Percentiles rank a stretch among this genome's conserved stretches.
Conservation (phyloP, 92 coral and sea anemone genomes). For the Zoanthus sociatus region DNA sequence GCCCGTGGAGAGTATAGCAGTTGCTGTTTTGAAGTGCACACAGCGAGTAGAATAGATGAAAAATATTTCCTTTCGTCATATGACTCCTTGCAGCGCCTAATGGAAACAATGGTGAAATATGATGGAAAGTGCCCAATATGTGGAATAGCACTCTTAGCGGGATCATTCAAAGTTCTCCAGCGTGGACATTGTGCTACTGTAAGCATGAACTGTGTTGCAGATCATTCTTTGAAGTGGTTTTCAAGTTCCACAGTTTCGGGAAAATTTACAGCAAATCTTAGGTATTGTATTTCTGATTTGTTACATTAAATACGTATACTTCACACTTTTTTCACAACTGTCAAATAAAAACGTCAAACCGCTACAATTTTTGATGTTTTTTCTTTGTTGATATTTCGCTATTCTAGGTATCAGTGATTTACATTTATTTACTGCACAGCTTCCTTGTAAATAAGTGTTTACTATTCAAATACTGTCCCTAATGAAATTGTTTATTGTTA, state of each 20-base stretch:
- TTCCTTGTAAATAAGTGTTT: background rate
- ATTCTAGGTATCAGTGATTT: background rate
- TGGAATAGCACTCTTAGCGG: background rate
- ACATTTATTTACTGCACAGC: constrained; percentile 4
- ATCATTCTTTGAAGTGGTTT: constrained; percentile 48
- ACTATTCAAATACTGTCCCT: background rate
- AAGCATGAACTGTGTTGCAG: constrained; percentile 26
- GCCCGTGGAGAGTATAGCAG: constrained; percentile 22
- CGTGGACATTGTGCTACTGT: constrained; percentile 37
- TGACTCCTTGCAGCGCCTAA: constrained; percentile 20
- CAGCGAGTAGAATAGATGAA: constrained; percentile 23
- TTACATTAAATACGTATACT: constrained; percentile 1
- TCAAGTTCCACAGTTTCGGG: constrained; percentile 31
- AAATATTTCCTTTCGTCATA: constrained; percentile 26
- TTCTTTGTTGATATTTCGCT: background rate
- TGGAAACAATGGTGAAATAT: constrained; percentile 13
- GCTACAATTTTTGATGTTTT: background rate
- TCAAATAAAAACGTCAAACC: constrained; percentile 1
- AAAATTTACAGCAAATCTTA: constrained; percentile 46
- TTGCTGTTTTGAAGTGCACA: constrained; percentile 38
- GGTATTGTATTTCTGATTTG: constrained; percentile 29
- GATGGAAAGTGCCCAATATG: constrained; percentile 46
- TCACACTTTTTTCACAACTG: background rate
- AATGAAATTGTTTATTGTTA: background rate
- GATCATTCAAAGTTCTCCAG: constrained; percentile 16